Conservation (phyloP, 2,113 vertebrate genomes). For the Haemorhous mexicanus region DNA sequence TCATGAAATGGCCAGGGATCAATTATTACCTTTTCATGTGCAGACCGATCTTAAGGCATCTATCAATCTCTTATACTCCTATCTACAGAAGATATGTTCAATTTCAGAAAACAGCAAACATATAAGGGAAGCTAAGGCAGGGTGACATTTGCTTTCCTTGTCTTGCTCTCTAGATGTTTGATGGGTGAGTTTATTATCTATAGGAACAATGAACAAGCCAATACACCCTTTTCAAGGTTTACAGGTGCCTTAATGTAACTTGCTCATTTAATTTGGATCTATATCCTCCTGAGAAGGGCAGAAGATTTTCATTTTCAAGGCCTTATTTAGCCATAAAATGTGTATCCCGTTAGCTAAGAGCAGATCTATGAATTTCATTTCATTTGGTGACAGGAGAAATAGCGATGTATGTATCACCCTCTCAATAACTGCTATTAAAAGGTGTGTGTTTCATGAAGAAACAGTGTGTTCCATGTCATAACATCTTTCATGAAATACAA, state of each 20-base stretch:
- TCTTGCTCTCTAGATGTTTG: neutral
- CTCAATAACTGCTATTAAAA: slow-evolving; percentile 27
- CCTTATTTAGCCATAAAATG: slow-evolving; percentile 43
- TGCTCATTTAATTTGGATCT: slow-evolving; percentile 49
- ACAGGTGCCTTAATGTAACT: slow-evolving; percentile 17
- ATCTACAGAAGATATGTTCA: neutral
- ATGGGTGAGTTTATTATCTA: neutral
- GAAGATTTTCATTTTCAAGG: slow-evolving; percentile 56
- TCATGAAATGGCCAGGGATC: neutral
- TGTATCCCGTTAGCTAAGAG: neutral
- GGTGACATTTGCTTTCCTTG: neutral
- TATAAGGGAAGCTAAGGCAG: neutral
- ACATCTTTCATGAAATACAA: neutral
- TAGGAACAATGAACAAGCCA: neutral
- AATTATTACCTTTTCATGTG: slow-evolving; percentile 11
- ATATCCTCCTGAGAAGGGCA: slow-evolving; percentile 23
- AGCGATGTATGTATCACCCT: neutral
- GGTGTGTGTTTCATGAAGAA: slow-evolving; percentile 8
- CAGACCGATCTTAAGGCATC: neutral
- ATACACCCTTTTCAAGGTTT: slow-evolving; percentile 41
- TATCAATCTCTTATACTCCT: neutral
- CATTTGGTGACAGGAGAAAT: slow-evolving; percentile 30
- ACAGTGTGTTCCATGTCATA: neutral
- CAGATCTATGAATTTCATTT: slow-evolving; percentile 50
- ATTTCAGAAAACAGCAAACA: slow-evolving; percentile 2